Evolutionary conservation across 2,888 invertebrate genomes (phyloP).

Genomic region (Lysandra coridon): DNA sequence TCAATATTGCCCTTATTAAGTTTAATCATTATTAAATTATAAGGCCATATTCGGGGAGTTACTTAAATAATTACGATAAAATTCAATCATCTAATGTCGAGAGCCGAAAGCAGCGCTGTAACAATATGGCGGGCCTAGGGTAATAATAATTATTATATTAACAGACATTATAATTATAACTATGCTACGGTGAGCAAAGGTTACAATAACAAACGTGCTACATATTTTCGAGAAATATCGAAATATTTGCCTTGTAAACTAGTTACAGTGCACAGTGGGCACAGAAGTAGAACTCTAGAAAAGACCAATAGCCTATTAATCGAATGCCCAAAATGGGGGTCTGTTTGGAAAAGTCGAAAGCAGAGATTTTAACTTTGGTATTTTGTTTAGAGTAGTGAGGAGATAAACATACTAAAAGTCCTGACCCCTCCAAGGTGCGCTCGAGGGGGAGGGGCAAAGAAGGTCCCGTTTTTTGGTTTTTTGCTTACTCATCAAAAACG

Average conservation of each 20-base stretch:
- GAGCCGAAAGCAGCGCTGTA: background rate
- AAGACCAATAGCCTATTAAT: background rate
- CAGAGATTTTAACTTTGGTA: no score
- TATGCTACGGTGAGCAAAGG: background rate
- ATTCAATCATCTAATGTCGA: constrained; percentile 2
- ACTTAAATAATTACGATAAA: constrained; percentile 22
- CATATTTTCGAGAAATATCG: background rate
- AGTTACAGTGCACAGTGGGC: background rate
- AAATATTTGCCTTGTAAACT: constrained; percentile 30
- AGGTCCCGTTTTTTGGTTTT: no score
- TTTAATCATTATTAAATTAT: constrained; percentile 11
- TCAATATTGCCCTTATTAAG: background rate
- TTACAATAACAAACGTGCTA: background rate
- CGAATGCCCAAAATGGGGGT: no score
- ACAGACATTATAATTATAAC: background rate
- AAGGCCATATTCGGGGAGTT: background rate
- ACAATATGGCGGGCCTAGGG: background rate
- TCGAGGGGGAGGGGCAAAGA: no score
- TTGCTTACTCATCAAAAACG: no score
- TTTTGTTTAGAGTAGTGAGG: no score
- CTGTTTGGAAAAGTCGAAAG: no score
- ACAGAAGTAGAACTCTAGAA: background rate
- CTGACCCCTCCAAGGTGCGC: no score
- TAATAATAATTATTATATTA: constrained; percentile 2
- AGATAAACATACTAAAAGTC: no score